Conservation (phyloP, 2,113 vertebrate species). For the Apus apus region DNA sequence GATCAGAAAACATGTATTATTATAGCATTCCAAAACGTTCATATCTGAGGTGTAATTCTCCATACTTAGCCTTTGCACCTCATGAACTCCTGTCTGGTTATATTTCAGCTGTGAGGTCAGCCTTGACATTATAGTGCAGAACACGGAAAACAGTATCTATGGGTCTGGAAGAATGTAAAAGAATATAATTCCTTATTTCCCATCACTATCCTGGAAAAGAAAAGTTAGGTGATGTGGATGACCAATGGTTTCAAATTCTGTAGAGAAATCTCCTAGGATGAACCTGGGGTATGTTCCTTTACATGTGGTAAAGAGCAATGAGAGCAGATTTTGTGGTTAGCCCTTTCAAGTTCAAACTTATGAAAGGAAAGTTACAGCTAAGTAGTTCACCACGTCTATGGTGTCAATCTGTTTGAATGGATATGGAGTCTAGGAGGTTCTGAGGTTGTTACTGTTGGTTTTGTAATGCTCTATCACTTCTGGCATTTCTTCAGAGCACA, state of each 20-base stretch:
- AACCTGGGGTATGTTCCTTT: neutral
- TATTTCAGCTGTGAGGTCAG: neutral
- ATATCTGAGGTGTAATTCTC: neutral
- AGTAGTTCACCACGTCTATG: neutral
- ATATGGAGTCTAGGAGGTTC: neutral
- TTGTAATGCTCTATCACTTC: neutral
- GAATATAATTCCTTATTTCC: neutral
- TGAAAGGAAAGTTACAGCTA: neutral
- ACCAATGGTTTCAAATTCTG: neutral
- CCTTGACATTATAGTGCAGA: neutral
- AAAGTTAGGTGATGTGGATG: neutral
- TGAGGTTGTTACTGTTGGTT: neutral
- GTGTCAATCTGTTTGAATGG: rapidly evolving
- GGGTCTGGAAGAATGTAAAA: neutral
- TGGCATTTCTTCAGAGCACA: neutral
- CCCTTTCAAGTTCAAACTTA: neutral
- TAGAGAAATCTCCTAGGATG: neutral
- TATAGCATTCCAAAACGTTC: neutral
- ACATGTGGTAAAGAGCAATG: neutral
- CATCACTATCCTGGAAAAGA: neutral
- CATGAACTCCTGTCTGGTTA: neutral
- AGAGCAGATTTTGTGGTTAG: neutral
- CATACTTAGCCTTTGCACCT: neutral
- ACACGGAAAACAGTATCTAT: neutral
- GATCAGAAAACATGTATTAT: neutral